These are phyloP conservation scores for Cenopis cana DNA, from an alignment of 2,888 invertebrate genomes.

Conservation along the genomic window DNA sequence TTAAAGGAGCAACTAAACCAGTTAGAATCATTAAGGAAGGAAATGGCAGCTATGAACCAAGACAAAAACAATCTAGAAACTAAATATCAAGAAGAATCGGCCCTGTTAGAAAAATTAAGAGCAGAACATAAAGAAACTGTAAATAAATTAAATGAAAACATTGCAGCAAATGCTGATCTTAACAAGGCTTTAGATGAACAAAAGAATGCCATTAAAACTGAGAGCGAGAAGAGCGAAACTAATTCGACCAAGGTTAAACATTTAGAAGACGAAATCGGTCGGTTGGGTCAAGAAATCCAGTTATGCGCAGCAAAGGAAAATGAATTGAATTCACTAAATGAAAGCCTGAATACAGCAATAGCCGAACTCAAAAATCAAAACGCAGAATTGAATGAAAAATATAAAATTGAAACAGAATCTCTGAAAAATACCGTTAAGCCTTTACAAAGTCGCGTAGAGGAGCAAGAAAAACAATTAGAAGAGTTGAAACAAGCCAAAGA, in stretches of 20 bases:
- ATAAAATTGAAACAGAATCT: slow-evolving; percentile 70
- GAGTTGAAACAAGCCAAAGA: slow-evolving; percentile 69
- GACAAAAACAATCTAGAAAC: slow-evolving; percentile 68
- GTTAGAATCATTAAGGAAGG: slow-evolving; percentile 68
- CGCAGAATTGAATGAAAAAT: slow-evolving; percentile 66
- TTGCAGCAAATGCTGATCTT: slow-evolving; percentile 57
- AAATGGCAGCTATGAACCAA: slow-evolving; percentile 64
- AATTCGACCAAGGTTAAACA: slow-evolving; percentile 61
- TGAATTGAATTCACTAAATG: slow-evolving; percentile 34
- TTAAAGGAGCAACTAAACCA: slow-evolving; percentile 72
- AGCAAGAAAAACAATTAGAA: slow-evolving; percentile 68
- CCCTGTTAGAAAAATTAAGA: slow-evolving; percentile 64
- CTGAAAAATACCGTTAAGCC: slow-evolving; percentile 66
- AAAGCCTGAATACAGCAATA: slow-evolving; percentile 27
- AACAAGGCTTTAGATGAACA: slow-evolving; percentile 68
- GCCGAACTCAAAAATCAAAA: slow-evolving; percentile 66
- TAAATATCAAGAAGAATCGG: slow-evolving; percentile 61
- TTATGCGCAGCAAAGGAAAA: slow-evolving; percentile 31
- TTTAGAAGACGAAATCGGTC: slow-evolving; percentile 64
- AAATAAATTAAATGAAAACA: slow-evolving; percentile 63
- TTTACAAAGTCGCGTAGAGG: slow-evolving; percentile 64
- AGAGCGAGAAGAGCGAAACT: slow-evolving; percentile 62
- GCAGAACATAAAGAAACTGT: slow-evolving; percentile 60
- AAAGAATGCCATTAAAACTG: slow-evolving; percentile 66
- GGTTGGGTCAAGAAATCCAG: slow-evolving; percentile 34